Conservation (phyloP, 2,113 vertebrate genomes). For the Malaclemys terrapin region DNA sequence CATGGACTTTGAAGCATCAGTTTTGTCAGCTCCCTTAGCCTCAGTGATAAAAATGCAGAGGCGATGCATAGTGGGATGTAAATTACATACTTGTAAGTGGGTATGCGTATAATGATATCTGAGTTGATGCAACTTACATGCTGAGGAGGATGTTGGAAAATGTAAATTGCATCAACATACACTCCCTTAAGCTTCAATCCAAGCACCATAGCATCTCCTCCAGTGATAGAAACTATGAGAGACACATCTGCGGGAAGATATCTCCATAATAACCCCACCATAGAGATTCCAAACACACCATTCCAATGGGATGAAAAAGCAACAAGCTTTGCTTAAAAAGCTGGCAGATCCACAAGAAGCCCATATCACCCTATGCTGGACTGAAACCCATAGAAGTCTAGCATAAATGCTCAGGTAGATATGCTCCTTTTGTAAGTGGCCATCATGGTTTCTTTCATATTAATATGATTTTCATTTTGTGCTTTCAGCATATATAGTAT, state of each 20-base stretch:
- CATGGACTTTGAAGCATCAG: not conserved
- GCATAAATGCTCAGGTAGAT: fast-evolving
- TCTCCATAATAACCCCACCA: not conserved
- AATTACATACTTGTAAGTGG: not conserved
- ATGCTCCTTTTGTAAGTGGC: not conserved
- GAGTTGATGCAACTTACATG: not conserved
- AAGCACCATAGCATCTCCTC: not conserved
- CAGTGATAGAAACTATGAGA: not conserved
- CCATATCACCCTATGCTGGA: fast-evolving
- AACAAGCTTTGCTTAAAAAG: not conserved
- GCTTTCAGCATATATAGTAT: not conserved
- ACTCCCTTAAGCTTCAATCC: not conserved
- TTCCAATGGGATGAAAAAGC: not conserved
- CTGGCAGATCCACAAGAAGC: not conserved
- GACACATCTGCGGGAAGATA: not conserved
- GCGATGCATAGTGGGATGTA: fast-evolving
- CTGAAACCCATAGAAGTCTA: not conserved
- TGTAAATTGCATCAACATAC: not conserved
- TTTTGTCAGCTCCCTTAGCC: not conserved
- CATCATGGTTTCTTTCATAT: not conserved
- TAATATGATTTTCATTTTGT: fast-evolving
- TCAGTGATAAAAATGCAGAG: not conserved
- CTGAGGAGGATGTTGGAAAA: not conserved
- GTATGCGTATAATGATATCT: not conserved
- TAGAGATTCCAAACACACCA: not conserved